A percentile compares a stretch with the other conserved stretches of the same genome.
Conservation (phyloP, 2,113 vertebrate species). For the Hippocampus guttulatus region DNA sequence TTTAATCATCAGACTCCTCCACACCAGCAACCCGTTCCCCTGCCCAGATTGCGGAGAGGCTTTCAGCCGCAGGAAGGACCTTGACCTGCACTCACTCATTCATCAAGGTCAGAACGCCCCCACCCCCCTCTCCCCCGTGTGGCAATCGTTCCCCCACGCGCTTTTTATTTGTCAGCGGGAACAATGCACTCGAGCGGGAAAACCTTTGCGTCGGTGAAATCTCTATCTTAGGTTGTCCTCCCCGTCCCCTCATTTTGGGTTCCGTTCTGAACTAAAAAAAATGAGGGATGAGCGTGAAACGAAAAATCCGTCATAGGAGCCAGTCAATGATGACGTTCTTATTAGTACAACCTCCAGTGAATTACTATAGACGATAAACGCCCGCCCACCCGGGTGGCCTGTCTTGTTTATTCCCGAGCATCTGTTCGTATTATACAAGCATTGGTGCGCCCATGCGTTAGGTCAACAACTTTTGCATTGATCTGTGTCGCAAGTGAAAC, state of each 20-base stretch:
- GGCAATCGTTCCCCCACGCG: background rate
- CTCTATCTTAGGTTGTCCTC: background rate
- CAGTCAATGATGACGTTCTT: conserved; percentile 42
- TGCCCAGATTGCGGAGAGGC: conserved; percentile 80
- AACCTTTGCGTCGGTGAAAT: background rate
- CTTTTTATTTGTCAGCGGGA: conserved; percentile 2
- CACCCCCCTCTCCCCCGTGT: too few relatives aligned
- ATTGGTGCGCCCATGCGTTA: conserved; percentile 44
- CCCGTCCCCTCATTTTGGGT: background rate
- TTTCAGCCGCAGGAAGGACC: conserved; percentile 81
- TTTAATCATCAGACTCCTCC: conserved; percentile 72
- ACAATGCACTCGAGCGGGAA: background rate
- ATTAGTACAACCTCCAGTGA: conserved; percentile 28
- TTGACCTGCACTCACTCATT: conserved; percentile 82
- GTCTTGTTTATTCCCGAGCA: conserved; percentile 41
- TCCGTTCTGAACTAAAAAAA: background rate
- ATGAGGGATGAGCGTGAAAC: background rate
- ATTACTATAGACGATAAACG: conserved; percentile 55
- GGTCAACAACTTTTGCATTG: conserved; percentile 58
- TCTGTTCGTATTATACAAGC: conserved; percentile 20
- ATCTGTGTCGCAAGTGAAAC: conserved; percentile 42
- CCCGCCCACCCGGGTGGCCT: conserved; percentile 11
- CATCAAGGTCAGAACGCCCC: conserved; percentile 73
- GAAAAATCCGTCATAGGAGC: conserved; percentile 13
- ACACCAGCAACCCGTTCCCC: conserved; percentile 86